Percentiles rank a stretch among this genome's conserved stretches.
Evolutionary conservation across 2,113 vertebrate genomes (phyloP).

Genomic region (Petroica traversi): DNA sequence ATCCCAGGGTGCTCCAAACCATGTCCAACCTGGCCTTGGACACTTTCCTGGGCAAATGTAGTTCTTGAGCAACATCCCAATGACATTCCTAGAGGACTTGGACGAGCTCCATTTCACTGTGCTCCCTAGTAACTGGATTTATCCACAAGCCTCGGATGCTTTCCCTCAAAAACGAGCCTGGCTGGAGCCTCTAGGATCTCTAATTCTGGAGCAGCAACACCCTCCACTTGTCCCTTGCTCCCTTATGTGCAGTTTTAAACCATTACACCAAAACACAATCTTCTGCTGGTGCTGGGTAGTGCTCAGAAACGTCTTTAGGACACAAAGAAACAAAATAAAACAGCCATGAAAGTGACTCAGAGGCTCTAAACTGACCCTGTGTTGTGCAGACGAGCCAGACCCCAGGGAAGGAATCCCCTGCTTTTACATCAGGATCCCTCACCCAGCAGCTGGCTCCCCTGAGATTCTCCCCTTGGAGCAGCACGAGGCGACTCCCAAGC

Average conservation of each 20-base stretch:
- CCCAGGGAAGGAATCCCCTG: not conserved
- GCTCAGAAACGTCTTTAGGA: not conserved
- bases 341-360: not conserved
- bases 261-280: not conserved
- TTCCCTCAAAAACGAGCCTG: not conserved
- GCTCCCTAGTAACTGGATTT: not conserved
- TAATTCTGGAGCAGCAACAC: not conserved
- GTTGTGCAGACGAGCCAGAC: not conserved
- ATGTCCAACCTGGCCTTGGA: rapidly evolving
- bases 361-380: not conserved
- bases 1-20: not conserved
- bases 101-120: not conserved
- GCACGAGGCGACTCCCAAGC: not conserved
- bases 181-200: not conserved
- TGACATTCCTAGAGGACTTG: not conserved
- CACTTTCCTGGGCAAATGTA: not conserved
- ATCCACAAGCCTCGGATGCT: not conserved
- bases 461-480: not conserved
- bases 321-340: not conserved
- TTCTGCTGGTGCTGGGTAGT: not conserved
- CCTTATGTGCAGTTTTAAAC: not conserved
- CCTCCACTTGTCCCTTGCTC: not conserved
- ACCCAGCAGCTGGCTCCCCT: rapidly evolving
- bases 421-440: not conserved
- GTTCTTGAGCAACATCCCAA: not conserved